Percentiles rank a stretch among this genome's conserved stretches.
Evolutionary conservation across 1,140 invertebrate genomes (phyloP).

Genomic region (Drosophila kikkawai): DNA sequence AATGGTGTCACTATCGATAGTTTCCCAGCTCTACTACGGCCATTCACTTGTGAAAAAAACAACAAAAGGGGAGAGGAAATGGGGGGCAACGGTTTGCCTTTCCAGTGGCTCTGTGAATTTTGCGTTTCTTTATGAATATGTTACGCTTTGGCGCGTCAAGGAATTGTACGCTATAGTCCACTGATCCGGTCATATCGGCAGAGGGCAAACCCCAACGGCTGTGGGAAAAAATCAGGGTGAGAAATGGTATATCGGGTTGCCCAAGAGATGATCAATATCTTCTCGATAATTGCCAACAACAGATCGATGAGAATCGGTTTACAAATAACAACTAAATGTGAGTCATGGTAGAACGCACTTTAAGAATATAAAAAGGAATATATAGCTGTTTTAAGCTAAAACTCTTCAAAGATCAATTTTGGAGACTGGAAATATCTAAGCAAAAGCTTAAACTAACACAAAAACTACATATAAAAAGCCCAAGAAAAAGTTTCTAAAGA

Average conservation of each 20-base stretch:
- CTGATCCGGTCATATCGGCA: slow-evolving; percentile 2
- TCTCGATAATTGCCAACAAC: neutral
- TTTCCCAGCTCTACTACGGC: too few species aligned
- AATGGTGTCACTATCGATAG: too few species aligned
- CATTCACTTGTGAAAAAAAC: slow-evolving; percentile 40
- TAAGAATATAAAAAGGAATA: neutral
- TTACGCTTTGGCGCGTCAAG: slow-evolving; percentile 59
- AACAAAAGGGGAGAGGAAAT: neutral
- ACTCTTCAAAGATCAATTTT: neutral
- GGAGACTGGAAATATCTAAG: too few species aligned
- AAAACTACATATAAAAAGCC: too few species aligned
- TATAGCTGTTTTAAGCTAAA: neutral
- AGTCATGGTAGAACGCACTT: neutral
- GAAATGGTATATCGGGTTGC: neutral
- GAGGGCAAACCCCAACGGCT: neutral
- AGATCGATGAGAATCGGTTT: slow-evolving; percentile 5
- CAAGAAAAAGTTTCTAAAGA: neutral
- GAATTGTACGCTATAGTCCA: slow-evolving; percentile 35
- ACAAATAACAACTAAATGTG: slow-evolving; percentile 10
- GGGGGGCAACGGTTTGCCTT: slow-evolving; percentile 2
- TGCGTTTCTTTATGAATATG: slow-evolving; percentile 29
- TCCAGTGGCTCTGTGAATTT: slow-evolving; percentile 46
- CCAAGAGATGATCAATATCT: neutral
- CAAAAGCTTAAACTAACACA: neutral
- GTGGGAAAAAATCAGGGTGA: slow-evolving; percentile 7